A percentile compares a stretch with the other conserved stretches of the same genome.
Conservation (phyloP, 2,888 invertebrate genomes). For the Spialia ferax region DNA sequence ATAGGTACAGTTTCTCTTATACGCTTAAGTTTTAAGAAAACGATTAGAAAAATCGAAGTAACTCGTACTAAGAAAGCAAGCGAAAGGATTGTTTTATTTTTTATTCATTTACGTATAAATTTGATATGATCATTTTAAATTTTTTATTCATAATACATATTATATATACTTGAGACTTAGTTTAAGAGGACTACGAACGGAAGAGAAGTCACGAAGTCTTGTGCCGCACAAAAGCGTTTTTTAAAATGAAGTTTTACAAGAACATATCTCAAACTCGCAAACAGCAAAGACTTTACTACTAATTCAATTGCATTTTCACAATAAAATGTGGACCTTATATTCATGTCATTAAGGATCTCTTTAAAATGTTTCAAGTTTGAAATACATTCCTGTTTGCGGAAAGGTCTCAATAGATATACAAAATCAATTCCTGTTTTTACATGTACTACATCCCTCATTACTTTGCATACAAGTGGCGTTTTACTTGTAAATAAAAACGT, state of each 20-base stretch:
- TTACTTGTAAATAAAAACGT: conserved; percentile 4
- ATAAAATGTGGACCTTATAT: neutral
- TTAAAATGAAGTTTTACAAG: neutral
- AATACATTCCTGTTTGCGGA: neutral
- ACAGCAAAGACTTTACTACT: neutral
- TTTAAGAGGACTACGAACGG: conserved; percentile 52
- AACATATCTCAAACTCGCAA: conserved; percentile 7
- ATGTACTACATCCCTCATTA: conserved; percentile 24
- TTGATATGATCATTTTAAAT: conserved; percentile 82
- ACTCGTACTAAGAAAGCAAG: conserved; percentile 72
- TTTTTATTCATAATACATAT: conserved; percentile 27
- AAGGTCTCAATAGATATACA: conserved; percentile 37
- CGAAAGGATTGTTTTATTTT: conserved; percentile 58
- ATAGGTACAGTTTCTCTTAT: conserved; percentile 71
- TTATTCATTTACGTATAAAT: conserved; percentile 77
- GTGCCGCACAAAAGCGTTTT: conserved; percentile 34
- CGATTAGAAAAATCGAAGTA: conserved; percentile 64
- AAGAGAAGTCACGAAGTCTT: conserved; percentile 39
- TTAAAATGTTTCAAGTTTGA: conserved; percentile 6
- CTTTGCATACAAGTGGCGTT: conserved; percentile 19
- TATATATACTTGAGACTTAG: conserved; percentile 49
- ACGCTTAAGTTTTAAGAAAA: conserved; percentile 61
- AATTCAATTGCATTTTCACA: neutral
- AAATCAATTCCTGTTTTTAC: conserved; percentile 48
- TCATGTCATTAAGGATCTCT: neutral